These are phyloP conservation scores for Cerceris ruficornis DNA, from an alignment of 2,888 invertebrate genomes.

Conservation along the genomic window DNA sequence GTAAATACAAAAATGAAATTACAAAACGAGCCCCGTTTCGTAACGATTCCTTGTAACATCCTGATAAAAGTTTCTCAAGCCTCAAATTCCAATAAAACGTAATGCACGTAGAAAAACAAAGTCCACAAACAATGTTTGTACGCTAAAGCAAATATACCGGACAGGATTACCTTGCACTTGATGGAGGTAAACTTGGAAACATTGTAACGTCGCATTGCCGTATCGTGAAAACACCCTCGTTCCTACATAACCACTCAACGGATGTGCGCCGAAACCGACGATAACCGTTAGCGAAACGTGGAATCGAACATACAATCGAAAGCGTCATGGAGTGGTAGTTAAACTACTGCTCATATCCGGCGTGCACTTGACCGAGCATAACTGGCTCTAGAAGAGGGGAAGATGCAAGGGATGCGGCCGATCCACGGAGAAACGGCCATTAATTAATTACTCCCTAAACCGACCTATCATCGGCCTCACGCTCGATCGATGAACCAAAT, in stretches of 20 bases:
- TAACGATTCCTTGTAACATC: too few relatives aligned
- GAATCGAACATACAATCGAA: conserved; percentile 33
- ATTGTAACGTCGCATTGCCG: too few relatives aligned
- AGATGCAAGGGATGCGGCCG: conserved; percentile 29
- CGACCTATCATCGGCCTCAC: conserved; percentile 66
- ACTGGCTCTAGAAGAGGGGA: conserved; percentile 26
- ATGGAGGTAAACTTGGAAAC: too few relatives aligned
- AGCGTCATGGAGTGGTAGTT: conserved; percentile 42
- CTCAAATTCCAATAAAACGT: too few relatives aligned
- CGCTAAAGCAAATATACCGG: too few relatives aligned
- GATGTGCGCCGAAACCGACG: conserved; percentile 23
- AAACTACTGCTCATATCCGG: conserved; percentile 46
- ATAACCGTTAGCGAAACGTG: conserved; percentile 12
- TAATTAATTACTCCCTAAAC: conserved; percentile 72
- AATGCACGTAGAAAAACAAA: too few relatives aligned
- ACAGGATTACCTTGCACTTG: too few relatives aligned
- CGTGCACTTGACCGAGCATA: conserved; percentile 39
- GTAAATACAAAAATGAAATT: too few relatives aligned
- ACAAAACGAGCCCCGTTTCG: too few relatives aligned
- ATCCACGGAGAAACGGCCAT: conserved; percentile 56
- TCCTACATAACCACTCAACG: background rate
- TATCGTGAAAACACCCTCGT: too few relatives aligned
- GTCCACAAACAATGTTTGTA: too few relatives aligned
- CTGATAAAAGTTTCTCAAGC: too few relatives aligned
- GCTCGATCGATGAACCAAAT: conserved; percentile 65